Evolutionary conservation across 2,888 invertebrate genomes (phyloP).

Genomic region (Piscicola geometra): DNA sequence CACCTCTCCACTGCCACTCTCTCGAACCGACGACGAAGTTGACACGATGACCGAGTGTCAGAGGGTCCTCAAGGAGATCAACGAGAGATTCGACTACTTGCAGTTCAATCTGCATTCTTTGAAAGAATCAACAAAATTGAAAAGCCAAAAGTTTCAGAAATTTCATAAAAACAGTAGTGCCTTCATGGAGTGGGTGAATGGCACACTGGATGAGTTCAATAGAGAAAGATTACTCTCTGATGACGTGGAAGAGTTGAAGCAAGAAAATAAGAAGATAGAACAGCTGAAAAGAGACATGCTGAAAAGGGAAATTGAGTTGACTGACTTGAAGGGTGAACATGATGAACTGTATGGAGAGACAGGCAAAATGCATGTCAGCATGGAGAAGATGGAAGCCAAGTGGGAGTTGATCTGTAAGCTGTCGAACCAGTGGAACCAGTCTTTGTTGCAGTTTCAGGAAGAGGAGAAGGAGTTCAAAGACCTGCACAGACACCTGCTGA

Average conservation of each 20-base stretch:
- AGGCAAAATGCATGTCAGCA: conserved; percentile 71
- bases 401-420: conserved; percentile 8
- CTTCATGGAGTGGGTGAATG: not conserved
- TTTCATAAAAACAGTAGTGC: not conserved
- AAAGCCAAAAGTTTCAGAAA: not conserved
- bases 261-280: conserved; percentile 70
- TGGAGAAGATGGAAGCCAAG: conserved; percentile 64
- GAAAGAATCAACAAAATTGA: not conserved
- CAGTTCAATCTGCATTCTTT: not conserved
- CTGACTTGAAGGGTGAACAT: conserved; percentile 72
- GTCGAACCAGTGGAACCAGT: conserved; percentile 49
- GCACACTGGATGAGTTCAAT: not conserved
- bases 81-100: conserved; percentile 8
- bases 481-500: conserved; percentile 72
- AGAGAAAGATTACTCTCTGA: not conserved
- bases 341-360: conserved; percentile 76
- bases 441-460: conserved; percentile 61
- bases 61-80: conserved; percentile 21
- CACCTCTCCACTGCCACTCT: conserved; percentile 14
- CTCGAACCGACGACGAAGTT: conserved; percentile 8
- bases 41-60: conserved; percentile 4
- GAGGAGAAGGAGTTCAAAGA: conserved; percentile 88
- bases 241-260: not conserved
- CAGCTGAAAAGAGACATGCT: conserved; percentile 66
- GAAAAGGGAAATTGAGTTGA: conserved; percentile 60